A percentile compares a stretch with the other conserved stretches of the same genome.
These are phyloP conservation scores for Acanthiza pusilla DNA, from an alignment of 2,797 vertebrate species.

Conservation along the genomic window DNA sequence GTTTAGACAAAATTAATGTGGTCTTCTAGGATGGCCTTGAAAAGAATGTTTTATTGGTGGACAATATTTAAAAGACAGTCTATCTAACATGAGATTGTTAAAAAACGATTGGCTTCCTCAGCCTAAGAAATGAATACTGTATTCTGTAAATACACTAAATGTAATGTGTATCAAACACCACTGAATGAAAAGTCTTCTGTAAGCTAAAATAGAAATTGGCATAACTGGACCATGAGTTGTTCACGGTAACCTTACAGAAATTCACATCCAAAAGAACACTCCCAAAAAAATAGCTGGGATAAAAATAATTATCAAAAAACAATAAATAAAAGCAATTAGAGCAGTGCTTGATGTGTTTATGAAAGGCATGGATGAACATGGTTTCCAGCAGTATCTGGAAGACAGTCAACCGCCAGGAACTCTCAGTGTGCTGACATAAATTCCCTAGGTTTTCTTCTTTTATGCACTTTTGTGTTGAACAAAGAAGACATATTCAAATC, in stretches of 20 bases:
- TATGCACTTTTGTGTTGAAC: not conserved
- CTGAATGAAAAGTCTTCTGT: not conserved
- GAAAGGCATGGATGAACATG: not conserved
- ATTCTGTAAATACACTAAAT: not conserved
- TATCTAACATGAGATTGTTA: not conserved
- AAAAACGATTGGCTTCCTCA: not conserved
- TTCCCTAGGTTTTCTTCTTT: not conserved
- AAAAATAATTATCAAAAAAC: not conserved
- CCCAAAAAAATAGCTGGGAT: not conserved
- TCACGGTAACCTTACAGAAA: not conserved
- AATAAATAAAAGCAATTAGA: not conserved
- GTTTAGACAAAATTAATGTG: not conserved
- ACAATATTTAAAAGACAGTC: not conserved
- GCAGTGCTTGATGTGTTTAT: rapidly evolving
- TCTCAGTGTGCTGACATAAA: not conserved
- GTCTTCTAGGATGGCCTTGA: not conserved
- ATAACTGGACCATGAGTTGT: not conserved
- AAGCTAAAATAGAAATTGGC: not conserved
- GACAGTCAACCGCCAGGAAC: not conserved
- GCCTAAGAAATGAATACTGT: not conserved
- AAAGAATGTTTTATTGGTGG: not conserved
- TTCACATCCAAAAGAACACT: not conserved
- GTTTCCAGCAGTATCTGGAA: not conserved
- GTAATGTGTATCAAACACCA: not conserved
- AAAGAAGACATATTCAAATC: not conserved